Evolutionary conservation across 1,140 invertebrate species (phyloP), one percentile per base, ranked within the genome.

Genomic region (Drosophila lowei): DNA sequence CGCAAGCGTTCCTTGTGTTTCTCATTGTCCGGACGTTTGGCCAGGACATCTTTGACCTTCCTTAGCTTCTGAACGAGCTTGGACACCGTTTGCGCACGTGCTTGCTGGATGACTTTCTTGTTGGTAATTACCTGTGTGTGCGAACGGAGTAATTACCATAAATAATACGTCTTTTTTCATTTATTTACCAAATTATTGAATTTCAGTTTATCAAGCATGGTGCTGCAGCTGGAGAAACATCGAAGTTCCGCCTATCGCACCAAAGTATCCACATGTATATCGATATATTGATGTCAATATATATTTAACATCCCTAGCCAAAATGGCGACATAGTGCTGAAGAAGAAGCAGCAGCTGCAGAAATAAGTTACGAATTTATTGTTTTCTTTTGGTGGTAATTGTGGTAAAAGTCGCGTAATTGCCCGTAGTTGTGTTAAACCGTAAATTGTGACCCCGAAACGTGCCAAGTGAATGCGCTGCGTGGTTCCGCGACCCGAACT

Each of bases 101-200:
- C 77, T 43, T 79, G 65, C 34, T 83, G 79, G 9, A 91, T 91
- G 6, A 56, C 15, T 41, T 90, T 90, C 52, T 91, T 91, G 58
- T 90, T 85, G 68, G 72, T 63, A 41, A 91, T 89, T 1, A 91
- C 77, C 90, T 91, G 34, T 5, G 6, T 6, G 6, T 2, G n/a
- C 23, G 9, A 55, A 21, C n/a, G 53, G 50, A n/a, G 18, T 30
- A 4, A 15, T 42, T n/a, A 43, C 21, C 11, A 13, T 41, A 8
- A 9, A 16, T 11, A 16, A 3, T 42, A 21, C 15, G 41, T 13
- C 38, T 8, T 8, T n/a, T 13, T 43, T 34, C 8, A 54, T 61
- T 50, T 23, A 77, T 66, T 74, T 77, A 90, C 90, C 81, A 91
- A 77, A 73, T 91, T 91, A 43, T 91, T 91, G 46, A 91, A 89